A percentile compares a stretch with the other conserved stretches of the same genome.
These are phyloP conservation scores for Macaca nemestrina DNA, from an alignment of 2,113 vertebrate genomes.

Conservation along the genomic window DNA sequence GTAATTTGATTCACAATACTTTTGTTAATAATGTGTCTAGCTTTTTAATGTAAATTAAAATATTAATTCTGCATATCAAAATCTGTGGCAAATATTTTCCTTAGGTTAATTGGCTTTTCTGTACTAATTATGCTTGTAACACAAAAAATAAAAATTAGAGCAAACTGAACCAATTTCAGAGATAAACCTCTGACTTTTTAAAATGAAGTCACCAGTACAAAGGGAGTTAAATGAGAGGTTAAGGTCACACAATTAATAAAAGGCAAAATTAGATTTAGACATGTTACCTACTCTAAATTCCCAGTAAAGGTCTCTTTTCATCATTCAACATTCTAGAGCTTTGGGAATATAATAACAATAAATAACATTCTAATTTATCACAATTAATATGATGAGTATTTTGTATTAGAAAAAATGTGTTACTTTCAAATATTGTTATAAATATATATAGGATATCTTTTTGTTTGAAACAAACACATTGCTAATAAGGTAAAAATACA, in stretches of 20 bases:
- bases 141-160: background rate
- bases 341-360: background rate
- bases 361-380: background rate
- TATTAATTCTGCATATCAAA: background rate
- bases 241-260: background rate
- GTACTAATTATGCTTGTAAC: background rate
- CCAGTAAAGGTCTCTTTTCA: background rate
- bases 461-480: background rate
- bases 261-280: background rate
- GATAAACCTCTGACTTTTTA: background rate
- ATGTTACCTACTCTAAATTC: background rate
- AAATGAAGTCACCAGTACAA: background rate
- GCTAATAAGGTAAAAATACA: background rate
- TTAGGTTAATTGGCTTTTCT: background rate
- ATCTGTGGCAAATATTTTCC: constrained; percentile 3
- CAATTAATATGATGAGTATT: background rate
- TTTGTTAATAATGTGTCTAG: background rate
- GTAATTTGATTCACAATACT: background rate
- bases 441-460: background rate
- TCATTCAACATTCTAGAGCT: background rate
- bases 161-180: background rate
- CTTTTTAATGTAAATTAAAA: background rate
- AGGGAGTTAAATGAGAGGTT: background rate
- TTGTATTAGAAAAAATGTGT: background rate
- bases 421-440: background rate